Evolutionary conservation across 1,140 invertebrate species (phyloP), one percentile per base, ranked within the genome.

Genomic region (Micrasema longulum): DNA sequence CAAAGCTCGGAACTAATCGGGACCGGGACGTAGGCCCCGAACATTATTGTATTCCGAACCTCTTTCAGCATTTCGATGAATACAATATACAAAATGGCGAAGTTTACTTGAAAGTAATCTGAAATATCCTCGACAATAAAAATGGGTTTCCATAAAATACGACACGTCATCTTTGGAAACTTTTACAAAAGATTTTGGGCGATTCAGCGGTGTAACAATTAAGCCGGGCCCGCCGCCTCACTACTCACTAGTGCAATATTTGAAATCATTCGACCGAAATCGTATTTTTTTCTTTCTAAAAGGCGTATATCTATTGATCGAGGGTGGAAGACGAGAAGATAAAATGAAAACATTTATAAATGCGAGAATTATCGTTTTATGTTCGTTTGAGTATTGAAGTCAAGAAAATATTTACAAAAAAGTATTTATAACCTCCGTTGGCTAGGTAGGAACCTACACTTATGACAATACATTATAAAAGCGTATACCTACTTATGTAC

Each of bases 21-120:
- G 55, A 26, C 0, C 55, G 14, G 55, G 43, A 4, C 43, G 43
- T n/a, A 16, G 20, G 14, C 16, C 20, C 0, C 14, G 20, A 52
- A 20, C 14, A 57, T 41, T 22, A 23, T 63, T 63, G 57, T 63
- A 18, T 20, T 14, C 35, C 36, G 18, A 43, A 63, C 57, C 57
- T 63, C 57, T 63, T 63, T 63, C 57, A 60, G 20, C 11, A 38
- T 60, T 55, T 35, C 22, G 18, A 35, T 26, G 2, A 36, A n/a
- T 35, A 63, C 18, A 35, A 9, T 11, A n/a, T 36, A 57, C 53
- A 57, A 63, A 20, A 45, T 45, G 38, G 57, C 14, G 57, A 36
- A 43, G 57, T 63, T 63, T 63, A 63, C 57, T 63, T 43, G 36
- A 63, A 63, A 63, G 57, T 63, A 63, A 63, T 63, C 57, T 63